These are phyloP conservation scores for Aphis gossypii DNA, from an alignment of 1,140 invertebrate species.

Conservation along the genomic window DNA sequence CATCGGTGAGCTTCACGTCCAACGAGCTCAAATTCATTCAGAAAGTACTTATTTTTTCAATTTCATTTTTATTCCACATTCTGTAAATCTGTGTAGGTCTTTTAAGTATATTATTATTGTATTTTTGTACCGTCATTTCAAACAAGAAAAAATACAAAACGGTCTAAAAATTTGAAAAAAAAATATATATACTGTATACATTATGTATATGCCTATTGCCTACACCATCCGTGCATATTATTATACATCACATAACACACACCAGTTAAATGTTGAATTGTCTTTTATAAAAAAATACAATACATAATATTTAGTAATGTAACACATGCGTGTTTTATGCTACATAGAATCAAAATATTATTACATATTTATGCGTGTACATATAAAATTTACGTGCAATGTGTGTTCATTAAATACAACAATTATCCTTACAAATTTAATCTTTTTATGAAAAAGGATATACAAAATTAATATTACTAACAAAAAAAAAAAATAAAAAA, in stretches of 20 bases:
- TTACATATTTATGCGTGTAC: too few relatives aligned
- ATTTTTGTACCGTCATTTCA: neutral
- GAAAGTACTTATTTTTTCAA: neutral
- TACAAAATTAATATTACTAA: neutral
- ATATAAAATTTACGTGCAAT: neutral
- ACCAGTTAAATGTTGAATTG: too few relatives aligned
- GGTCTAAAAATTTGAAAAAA: neutral
- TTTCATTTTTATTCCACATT: neutral
- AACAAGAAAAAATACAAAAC: neutral
- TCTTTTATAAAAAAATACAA: too few relatives aligned
- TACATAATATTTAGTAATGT: too few relatives aligned
- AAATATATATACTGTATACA: too few relatives aligned
- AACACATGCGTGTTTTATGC: too few relatives aligned
- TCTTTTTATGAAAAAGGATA: neutral
- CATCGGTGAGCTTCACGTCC: neutral
- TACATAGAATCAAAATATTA: too few relatives aligned
- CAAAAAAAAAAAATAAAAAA: neutral
- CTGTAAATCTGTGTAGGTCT: neutral
- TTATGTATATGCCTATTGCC: neutral
- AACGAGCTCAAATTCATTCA: neutral
- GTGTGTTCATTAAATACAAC: neutral
- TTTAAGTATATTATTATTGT: neutral
- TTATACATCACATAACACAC: too few relatives aligned
- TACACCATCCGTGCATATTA: neutral
- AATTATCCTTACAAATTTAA: neutral